These are phyloP conservation scores for Ceraclea dissimilis DNA, from an alignment of 2,888 invertebrate genomes.

Conservation along the genomic window DNA sequence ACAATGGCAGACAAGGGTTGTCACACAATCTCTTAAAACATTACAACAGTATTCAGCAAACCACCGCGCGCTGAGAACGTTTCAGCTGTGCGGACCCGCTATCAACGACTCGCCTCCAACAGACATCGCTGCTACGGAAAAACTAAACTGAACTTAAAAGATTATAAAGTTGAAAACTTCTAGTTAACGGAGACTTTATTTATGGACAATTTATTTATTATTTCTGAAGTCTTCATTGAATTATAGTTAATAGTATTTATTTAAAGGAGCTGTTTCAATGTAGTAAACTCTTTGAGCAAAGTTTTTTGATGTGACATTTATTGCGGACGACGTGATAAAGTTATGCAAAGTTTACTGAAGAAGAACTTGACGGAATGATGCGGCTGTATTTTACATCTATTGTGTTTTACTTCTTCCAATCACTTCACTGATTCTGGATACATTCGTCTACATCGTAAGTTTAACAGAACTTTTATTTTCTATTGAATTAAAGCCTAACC, in stretches of 20 bases:
- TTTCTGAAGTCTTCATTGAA: neutral
- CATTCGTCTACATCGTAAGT: too few species aligned
- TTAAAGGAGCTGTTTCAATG: neutral
- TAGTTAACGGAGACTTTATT: neutral
- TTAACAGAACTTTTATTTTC: too few species aligned
- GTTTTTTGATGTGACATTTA: constrained; percentile 1
- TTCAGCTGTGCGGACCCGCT: neutral
- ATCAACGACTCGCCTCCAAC: neutral
- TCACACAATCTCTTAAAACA: neutral
- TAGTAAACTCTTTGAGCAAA: neutral
- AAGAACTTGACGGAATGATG: neutral
- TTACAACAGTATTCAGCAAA: neutral
- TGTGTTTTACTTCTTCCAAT: too few species aligned
- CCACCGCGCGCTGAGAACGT: constrained; percentile 1
- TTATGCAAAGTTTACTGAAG: neutral
- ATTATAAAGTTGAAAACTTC: neutral
- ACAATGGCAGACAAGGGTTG: constrained; percentile 1
- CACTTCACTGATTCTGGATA: too few species aligned
- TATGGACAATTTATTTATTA: neutral
- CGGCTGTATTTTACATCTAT: neutral
- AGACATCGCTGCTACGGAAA: neutral
- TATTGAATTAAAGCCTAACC: too few species aligned
- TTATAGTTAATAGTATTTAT: neutral
- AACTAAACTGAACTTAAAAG: neutral
- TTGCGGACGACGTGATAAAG: neutral